These are phyloP conservation scores for Pseudomugil gertrudae DNA, from an alignment of 2,797 vertebrate genomes.

Conservation along the genomic window DNA sequence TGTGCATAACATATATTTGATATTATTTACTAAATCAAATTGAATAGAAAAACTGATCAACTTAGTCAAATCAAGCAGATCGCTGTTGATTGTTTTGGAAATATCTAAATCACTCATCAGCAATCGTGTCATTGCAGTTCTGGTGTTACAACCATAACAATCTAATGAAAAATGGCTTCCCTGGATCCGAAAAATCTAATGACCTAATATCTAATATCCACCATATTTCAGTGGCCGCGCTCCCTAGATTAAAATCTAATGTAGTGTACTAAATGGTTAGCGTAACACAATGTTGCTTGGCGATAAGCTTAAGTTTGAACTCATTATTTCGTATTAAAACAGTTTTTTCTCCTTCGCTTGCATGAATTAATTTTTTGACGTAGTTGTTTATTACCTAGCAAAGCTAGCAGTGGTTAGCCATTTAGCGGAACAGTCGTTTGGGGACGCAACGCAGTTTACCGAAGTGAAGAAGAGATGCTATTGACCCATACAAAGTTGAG, in stretches of 20 bases:
- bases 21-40: constrained; percentile 5
- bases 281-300: background rate
- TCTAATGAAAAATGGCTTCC: constrained; percentile 78
- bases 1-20: background rate
- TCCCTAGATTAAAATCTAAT: constrained; percentile 26
- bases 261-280: background rate
- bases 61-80: background rate
- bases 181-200: constrained; percentile 63
- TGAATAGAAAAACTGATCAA: constrained; percentile 1
- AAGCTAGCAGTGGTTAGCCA: constrained; percentile 53
- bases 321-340: background rate
- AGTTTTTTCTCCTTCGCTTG: constrained; percentile 13
- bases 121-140: constrained; percentile 17
- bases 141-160: constrained; percentile 49
- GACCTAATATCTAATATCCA: constrained; percentile 71
- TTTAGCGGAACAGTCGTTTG: constrained; percentile 54
- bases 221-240: constrained; percentile 47
- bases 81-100: background rate
- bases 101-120: constrained; percentile 2
- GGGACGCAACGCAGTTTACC: constrained; percentile 51
- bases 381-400: constrained; percentile 69
- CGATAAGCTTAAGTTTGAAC: background rate
- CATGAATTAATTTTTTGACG: constrained; percentile 66
- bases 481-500: constrained; percentile 66
- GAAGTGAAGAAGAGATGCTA: constrained; percentile 62